Evolutionary conservation across 2,797 vertebrate species (phyloP).

Genomic region (Protosalanx chinensis): DNA sequence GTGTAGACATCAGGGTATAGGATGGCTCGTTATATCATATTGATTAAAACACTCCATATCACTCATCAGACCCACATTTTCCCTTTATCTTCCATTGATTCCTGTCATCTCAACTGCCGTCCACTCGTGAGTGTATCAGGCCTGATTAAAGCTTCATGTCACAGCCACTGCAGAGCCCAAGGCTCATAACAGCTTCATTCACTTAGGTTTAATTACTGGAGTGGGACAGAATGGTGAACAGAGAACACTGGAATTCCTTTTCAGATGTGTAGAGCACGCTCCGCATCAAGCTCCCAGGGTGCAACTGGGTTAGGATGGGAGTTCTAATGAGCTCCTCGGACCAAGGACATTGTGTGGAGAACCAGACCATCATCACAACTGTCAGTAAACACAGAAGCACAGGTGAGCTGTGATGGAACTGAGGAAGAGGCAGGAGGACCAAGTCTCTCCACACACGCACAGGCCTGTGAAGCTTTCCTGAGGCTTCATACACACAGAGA

Average conservation of each 20-base stretch:
- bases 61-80: conserved; percentile 32
- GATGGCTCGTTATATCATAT: conserved; percentile 49
- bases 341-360: conserved; percentile 25
- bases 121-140: conserved; percentile 38
- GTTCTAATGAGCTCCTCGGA: conserved; percentile 50
- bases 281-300: conserved; percentile 13
- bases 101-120: conserved; percentile 15
- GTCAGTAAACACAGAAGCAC: no score
- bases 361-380: no score
- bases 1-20: conserved; percentile 14
- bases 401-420: background rate
- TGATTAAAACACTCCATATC: conserved; percentile 41
- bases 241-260: conserved; percentile 27
- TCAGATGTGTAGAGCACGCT: conserved; percentile 22
- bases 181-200: conserved; percentile 43
- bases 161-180: conserved; percentile 22
- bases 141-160: conserved; percentile 48
- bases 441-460: no score
- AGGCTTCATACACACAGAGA: background rate
- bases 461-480: no score
- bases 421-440: no score
- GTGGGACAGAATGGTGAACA: conserved; percentile 38
- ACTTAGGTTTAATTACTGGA: conserved; percentile 56
- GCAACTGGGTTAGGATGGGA: conserved; percentile 51
- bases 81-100: conserved; percentile 48